Conservation (phyloP, 23 tunicate species). For the Styela clava region DNA sequence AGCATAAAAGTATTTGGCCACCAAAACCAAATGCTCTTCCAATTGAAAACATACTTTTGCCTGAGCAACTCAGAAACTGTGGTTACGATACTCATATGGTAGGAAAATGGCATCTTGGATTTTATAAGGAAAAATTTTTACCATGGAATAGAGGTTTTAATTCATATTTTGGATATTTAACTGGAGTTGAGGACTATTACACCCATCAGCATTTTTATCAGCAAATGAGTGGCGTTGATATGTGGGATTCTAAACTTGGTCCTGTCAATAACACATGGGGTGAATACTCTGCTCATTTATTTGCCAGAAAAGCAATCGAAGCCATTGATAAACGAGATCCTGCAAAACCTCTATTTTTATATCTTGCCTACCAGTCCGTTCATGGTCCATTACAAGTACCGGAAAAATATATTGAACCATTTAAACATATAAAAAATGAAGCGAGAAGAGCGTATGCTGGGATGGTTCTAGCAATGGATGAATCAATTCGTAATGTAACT, state of each 20-base stretch:
- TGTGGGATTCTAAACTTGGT: constrained; percentile 42
- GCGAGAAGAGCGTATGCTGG: constrained; percentile 47
- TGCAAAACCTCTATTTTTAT: constrained; percentile 69
- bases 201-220: constrained; percentile 26
- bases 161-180: constrained; percentile 66
- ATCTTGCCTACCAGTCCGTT: constrained; percentile 80
- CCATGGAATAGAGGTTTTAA: constrained; percentile 88
- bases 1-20: constrained; percentile 61
- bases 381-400: constrained; percentile 87
- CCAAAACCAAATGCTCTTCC: constrained; percentile 66
- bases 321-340: constrained; percentile 52
- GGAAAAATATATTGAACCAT: constrained; percentile 50
- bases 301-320: constrained; percentile 52
- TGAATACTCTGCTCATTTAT: constrained; percentile 67
- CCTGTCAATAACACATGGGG: constrained; percentile 72
- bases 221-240: constrained; percentile 25
- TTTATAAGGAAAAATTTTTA: constrained; percentile 44
- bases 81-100: constrained; percentile 81
- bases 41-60: constrained; percentile 59
- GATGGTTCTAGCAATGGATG: constrained; percentile 83
- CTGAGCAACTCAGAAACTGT: constrained; percentile 63
- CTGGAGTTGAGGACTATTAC: constrained; percentile 83
- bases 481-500: constrained; percentile 56
- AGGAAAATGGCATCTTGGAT: constrained; percentile 94
- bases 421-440: constrained; percentile 32